Base-by-base conservation (phyloP, 2,888 invertebrate species). In the Limnephilus auricula region DNA sequence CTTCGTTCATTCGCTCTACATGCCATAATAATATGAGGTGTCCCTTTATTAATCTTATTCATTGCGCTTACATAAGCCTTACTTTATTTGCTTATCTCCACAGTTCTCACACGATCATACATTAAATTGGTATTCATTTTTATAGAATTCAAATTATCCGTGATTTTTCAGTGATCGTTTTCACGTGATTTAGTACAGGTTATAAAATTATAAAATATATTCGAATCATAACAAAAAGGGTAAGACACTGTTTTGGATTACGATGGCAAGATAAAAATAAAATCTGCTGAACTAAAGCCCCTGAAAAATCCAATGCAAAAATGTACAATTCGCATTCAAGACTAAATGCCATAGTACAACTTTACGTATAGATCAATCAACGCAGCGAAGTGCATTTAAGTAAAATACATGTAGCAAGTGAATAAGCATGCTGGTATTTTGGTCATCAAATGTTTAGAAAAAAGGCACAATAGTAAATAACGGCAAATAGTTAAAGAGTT, bases 401-500 rank as follows among this genome's bases (percentile, higher is more conserved):
- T n/a, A 65, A 65, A n/a, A n/a, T n/a, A 25, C 65, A n/a, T 5
- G 9, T 4, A 65, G 65, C 25, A 65, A 25, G 65, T 65, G 6
- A 65, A 18, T 65, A 65, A 9, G 65, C 65, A 6, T n/a, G 65
- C 5, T 82, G 82, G 37, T 82, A 37, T 82, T 82, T 82, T 37
- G 82, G 37, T 82, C 10, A 32, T 82, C 34, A 25, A 82, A 34
- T 82, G 82, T 34, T 34, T 82, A 34, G 25, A 25, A 37, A 82
- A 32, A 45, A 85, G 85, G 45, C 31, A 30, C 30, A 37, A 40
- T 85, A 84, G 84, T 84, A 84, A 37, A 37, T 37, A 37, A n/a
- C 12, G 13, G 30, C 65, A 65, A 65, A 65, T 65, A 65, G 25
- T 25, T 65, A 65, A 65, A 85, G n/a, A 40, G 40, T 85, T 40